Evolutionary conservation across 2,113 vertebrate species (phyloP), one percentile per base, ranked within the genome.

Genomic region (Nesoenas mayeri): DNA sequence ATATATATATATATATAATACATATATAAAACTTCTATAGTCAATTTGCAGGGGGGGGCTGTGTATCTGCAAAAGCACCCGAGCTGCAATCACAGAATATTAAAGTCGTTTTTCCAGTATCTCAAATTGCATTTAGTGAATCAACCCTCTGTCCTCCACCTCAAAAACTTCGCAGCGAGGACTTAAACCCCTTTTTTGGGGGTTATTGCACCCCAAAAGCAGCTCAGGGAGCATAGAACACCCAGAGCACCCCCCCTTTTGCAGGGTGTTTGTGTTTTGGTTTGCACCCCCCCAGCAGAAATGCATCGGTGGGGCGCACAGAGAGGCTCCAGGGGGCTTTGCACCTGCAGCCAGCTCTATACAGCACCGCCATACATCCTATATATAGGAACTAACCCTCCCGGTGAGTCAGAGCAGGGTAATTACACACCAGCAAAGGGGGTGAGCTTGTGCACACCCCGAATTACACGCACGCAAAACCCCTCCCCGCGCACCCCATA

Each of bases 291-390:
- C 1, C 22, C 3, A 44, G 70, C 42, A 42, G 31, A 25, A 18
- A 34, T 0, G 20, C 44, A 29, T 1, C 36, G 5, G 0, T 0
- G 13, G 11, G 34, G 40, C 2, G 19, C 28, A 1, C 16, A 6
- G 36, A 7, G 19, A 14, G 69, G 42, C 53, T 3, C 7, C 8
- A 0, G 6, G 40, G 32, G 40, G 7, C 11, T 17, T 31, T 1
- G 25, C 9, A 19, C 20, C 51, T 21, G 0, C 3, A 18, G 16
- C 42, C 3, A 8, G 53, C 14, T 32, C 60, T 3, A 7, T 20
- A 21, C 5, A 3, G 40, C 1, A 2, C 20, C 3, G 7, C 53
- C 29, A 12, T 22, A 12, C 6, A 25, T 16, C 72, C 4, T 0
- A 51, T 11, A 1, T 6, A 17, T 2, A 9, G 47, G 36, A 28